Conservation (phyloP, 2,797 vertebrate genomes). For the Coregonus sp. region DNA sequence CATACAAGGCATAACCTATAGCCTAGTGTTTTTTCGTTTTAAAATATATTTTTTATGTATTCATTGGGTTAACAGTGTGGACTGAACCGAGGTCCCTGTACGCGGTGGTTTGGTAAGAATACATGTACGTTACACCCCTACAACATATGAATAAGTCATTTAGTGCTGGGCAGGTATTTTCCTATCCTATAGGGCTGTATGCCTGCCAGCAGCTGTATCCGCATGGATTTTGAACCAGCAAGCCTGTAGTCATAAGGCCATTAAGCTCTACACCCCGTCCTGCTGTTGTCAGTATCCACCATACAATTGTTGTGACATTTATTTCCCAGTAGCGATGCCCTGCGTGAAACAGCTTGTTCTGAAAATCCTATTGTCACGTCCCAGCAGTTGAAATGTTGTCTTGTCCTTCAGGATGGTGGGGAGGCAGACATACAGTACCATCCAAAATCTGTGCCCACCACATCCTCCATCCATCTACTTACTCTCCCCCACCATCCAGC, state of each 20-base stretch:
- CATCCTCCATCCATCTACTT: neutral
- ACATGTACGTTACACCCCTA: no score
- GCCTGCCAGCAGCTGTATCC: no score
- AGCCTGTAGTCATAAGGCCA: no score
- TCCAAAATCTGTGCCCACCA: neutral
- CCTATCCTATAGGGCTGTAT: no score
- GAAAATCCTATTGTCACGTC: slow-evolving; percentile 2
- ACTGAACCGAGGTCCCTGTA: no score
- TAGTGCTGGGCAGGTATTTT: no score
- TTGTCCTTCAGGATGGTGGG: neutral
- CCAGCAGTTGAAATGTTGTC: neutral
- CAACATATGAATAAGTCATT: no score
- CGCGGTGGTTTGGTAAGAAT: no score
- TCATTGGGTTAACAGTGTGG: no score
- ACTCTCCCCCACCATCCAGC: neutral
- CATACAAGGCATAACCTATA: neutral
- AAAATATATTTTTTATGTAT: no score
- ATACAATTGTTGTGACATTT: neutral
- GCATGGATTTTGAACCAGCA: no score
- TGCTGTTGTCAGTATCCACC: neutral
- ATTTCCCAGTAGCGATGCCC: neutral
- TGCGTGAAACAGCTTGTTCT: neutral
- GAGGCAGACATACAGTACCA: neutral
- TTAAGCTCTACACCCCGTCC: neutral
- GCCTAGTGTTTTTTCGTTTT: no score